Percentiles rank a stretch among this genome's conserved stretches.
Conservation (phyloP, 2,888 invertebrate species). For the Drosophila seclusa region DNA sequence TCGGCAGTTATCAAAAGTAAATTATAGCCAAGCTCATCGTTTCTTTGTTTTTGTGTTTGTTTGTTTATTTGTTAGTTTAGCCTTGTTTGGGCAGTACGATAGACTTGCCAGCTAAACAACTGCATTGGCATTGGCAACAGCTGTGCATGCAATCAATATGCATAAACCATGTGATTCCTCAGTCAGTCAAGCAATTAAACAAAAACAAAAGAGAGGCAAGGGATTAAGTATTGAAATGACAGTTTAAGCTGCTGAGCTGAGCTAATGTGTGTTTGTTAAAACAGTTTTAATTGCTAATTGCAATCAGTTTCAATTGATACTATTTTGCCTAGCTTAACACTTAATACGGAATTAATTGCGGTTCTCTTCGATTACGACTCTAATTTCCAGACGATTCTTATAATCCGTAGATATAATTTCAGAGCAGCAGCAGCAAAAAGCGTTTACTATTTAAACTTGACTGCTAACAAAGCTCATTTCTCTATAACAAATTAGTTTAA, state of each 20-base stretch:
- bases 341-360: not conserved
- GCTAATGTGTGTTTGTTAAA: not conserved
- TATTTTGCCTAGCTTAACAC: not conserved
- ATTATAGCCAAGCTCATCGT: constrained; percentile 24
- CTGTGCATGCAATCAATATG: constrained; percentile 27
- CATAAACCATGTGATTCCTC: constrained; percentile 36
- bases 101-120: constrained; percentile 11
- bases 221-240: not conserved
- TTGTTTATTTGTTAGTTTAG: not conserved
- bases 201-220: not conserved
- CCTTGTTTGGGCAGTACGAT: constrained; percentile 32
- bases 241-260: not conserved
- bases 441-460: not conserved
- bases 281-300: not conserved
- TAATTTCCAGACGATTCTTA: not conserved
- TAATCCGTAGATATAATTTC: not conserved
- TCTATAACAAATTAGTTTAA: constrained; percentile 11
- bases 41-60: constrained; percentile 6
- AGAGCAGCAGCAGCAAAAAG: not conserved
- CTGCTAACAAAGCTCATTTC: not conserved
- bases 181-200: constrained; percentile 23
- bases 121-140: constrained; percentile 43
- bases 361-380: not conserved
- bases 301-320: not conserved
- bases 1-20: constrained; percentile 40